Percentiles rank a stretch among this genome's conserved stretches.
Evolutionary conservation across 30 jellyfish, hydroid and myxozoan species (phyloP).

Genomic region (Clytia hemisphaerica): DNA sequence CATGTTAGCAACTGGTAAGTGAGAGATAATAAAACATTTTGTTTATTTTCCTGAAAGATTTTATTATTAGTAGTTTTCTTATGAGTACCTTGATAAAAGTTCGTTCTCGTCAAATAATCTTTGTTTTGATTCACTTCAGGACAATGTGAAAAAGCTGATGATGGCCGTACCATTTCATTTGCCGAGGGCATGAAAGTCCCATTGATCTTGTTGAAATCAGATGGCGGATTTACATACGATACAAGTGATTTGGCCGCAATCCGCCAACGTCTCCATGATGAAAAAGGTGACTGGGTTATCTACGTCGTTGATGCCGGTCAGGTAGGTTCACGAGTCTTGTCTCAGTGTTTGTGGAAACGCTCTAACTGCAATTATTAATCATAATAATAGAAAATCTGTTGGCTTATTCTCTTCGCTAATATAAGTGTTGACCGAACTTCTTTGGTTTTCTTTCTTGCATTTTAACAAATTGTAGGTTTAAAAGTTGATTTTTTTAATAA

Average conservation of each 20-base stretch:
- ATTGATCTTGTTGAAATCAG: constrained; percentile 87
- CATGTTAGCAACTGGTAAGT: constrained; percentile 58
- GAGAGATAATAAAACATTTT: neutral
- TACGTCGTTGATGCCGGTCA: constrained; percentile 99
- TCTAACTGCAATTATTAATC: too few species aligned
- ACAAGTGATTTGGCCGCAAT: constrained; percentile 99
- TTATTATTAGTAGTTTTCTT: neutral
- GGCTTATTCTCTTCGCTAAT: too few species aligned
- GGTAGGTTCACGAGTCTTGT: constrained; percentile 49
- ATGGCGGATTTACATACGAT: constrained; percentile 98
- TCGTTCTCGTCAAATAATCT: neutral
- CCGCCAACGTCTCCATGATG: constrained; percentile 68
- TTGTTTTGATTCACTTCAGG: constrained; percentile 33
- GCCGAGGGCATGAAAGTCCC: constrained; percentile 92
- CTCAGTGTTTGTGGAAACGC: too few species aligned
- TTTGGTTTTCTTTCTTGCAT: too few species aligned
- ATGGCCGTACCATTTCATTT: constrained; percentile 78
- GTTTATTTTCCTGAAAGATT: neutral
- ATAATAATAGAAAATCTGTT: too few species aligned
- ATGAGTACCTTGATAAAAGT: too few species aligned
- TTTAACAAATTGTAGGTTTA: too few species aligned
- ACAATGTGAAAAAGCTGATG: constrained; percentile 42
- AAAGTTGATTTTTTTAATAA: neutral
- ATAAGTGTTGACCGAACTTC: neutral
- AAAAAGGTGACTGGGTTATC: constrained; percentile 85